Conservation (phyloP, 2,113 vertebrate genomes). For the Agapornis roseicollis region DNA sequence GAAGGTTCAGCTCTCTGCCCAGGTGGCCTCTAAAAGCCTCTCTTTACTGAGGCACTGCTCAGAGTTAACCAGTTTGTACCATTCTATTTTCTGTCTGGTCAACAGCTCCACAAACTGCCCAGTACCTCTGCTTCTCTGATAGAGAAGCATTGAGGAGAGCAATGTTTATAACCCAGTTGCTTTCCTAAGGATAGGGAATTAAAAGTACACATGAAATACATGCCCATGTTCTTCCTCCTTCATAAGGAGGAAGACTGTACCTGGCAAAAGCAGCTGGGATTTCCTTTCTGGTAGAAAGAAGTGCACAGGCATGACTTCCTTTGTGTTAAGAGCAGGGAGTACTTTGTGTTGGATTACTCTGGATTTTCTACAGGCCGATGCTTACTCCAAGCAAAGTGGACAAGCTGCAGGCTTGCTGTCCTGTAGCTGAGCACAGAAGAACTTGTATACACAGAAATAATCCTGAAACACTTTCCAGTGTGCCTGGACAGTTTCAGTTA, state of each 20-base stretch:
- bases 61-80: not conserved
- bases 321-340: not conserved
- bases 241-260: not conserved
- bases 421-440: not conserved
- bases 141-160: not conserved
- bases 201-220: not conserved
- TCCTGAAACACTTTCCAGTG: not conserved
- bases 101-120: not conserved
- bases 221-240: not conserved
- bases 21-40: not conserved
- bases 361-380: not conserved
- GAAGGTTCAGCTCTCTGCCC: not conserved
- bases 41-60: not conserved
- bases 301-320: accelerated
- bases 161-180: not conserved
- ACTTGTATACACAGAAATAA: not conserved
- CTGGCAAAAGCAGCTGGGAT: not conserved
- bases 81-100: not conserved
- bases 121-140: not conserved
- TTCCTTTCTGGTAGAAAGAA: not conserved
- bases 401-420: not conserved
- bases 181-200: not conserved
- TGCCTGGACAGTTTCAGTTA: not conserved
- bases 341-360: not conserved
- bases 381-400: not conserved